Evolutionary conservation across 2,888 invertebrate species (phyloP).

Genomic region (Axea sp.): DNA sequence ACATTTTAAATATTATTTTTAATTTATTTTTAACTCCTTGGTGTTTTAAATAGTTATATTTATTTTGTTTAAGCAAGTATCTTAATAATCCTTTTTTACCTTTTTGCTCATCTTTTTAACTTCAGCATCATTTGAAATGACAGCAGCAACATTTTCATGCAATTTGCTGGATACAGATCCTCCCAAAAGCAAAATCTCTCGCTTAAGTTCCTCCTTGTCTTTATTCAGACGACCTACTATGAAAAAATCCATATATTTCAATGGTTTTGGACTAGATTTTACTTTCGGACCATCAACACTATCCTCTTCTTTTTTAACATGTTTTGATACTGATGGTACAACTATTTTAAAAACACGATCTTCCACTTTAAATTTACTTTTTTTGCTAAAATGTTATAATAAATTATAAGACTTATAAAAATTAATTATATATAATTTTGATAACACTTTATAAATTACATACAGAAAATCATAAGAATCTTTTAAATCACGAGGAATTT

Average conservation of each 20-base stretch:
- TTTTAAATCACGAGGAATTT: slow-evolving; percentile 84
- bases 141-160: slow-evolving; percentile 84
- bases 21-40: too few relatives aligned
- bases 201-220: slow-evolving; percentile 84
- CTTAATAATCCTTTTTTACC: slow-evolving; percentile 29
- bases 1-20: too few relatives aligned
- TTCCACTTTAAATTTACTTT: slow-evolving; percentile 82
- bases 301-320: slow-evolving; percentile 81
- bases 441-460: slow-evolving; percentile 68
- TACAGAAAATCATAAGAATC: slow-evolving; percentile 82
- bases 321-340: slow-evolving; percentile 78
- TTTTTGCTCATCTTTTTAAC: slow-evolving; percentile 84
- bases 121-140: slow-evolving; percentile 86
- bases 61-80: too few relatives aligned
- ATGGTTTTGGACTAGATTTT: slow-evolving; percentile 82
- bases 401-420: too few relatives aligned
- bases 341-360: slow-evolving; percentile 82
- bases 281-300: slow-evolving; percentile 83
- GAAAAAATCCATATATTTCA: slow-evolving; percentile 90
- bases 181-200: slow-evolving; percentile 86
- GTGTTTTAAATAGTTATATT: too few relatives aligned
- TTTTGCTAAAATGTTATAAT: slow-evolving; percentile 71
- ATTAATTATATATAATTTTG: too few relatives aligned
- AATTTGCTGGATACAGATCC: slow-evolving; percentile 86
- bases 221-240: slow-evolving; percentile 82